Evolutionary conservation across 2,113 vertebrate genomes (phyloP).

Genomic region (Paramisgurnus dabryanus): DNA sequence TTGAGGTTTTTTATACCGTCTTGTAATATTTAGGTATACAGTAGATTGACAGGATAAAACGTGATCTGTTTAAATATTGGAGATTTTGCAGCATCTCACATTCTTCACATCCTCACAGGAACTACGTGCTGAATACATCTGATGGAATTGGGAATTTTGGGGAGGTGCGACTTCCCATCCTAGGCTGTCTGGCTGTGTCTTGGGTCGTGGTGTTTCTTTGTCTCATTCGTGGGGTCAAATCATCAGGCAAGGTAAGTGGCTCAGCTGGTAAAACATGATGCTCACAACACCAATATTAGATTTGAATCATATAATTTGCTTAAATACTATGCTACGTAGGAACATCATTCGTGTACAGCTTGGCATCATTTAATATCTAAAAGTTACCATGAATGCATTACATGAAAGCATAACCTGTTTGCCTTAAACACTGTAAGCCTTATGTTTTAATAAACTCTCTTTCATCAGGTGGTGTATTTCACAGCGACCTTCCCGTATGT

Average conservation of each 20-base stretch:
- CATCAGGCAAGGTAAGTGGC: constrained; percentile 90
- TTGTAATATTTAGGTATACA: neutral
- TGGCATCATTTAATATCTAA: no score
- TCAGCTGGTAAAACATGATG: neutral
- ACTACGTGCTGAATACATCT: constrained; percentile 90
- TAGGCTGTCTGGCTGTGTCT: constrained; percentile 91
- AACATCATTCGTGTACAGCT: no score
- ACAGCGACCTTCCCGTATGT: constrained; percentile 96
- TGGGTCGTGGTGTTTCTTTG: constrained; percentile 98
- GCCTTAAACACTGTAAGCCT: no score
- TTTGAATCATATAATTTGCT: no score
- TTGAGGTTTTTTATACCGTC: neutral
- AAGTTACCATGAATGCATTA: neutral
- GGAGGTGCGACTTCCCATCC: constrained; percentile 89
- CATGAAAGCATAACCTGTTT: no score
- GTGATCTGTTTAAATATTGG: neutral
- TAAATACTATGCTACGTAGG: no score
- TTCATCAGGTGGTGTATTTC: constrained; percentile 92
- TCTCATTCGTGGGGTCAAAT: constrained; percentile 95
- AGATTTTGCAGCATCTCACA: neutral
- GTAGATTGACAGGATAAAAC: no score
- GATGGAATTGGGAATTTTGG: constrained; percentile 93
- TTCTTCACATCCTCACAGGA: constrained; percentile 67
- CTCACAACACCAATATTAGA: no score
- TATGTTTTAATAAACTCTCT: constrained; percentile 21